Evolutionary conservation across 1,140 invertebrate species (phyloP), one percentile per base, ranked within the genome.

Genomic region (Drosophila willistoni): DNA sequence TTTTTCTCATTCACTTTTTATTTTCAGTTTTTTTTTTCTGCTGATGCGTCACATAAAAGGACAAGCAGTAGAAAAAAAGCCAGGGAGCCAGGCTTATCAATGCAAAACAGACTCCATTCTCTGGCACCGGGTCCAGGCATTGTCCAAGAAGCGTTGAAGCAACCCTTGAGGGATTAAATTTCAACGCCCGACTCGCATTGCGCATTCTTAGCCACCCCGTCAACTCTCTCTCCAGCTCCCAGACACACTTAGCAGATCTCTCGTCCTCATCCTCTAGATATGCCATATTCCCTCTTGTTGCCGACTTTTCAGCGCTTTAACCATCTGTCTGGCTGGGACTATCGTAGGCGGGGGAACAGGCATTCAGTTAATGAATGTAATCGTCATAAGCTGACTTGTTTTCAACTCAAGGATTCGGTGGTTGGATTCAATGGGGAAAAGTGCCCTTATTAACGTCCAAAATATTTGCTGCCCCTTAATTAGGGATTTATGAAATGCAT

Each of bases 81-180:
- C 60, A 29, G 72, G 60, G 29, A 34, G 34, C 60, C 55, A 57
- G 73, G 84, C 84, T 87, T 87, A 87, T 87, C 84, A 87, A 87
- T 87, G 84, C 84, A 87, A 89, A 87, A 78, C 84, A 87, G 84
- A 87, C 84, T 73, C 71, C 44, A 51, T 51, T 51, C 44, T 51
- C 14, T 3, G 5, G 5, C 29, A 9, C 34, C 36, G n/a, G 25
- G 22, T 29, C 68, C 44, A 51, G 17, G 62, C 76, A 79, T 84
- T 83, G 80, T 76, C 61, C 71, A 67, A 14, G 68, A 64, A 81
- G 83, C 83, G 84, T 87, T 87, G 84, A 89, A 89, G 84, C 84
- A 89, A 87, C 84, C 84, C 84, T 87, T 89, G 84, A 89, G 80
- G 84, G 84, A 87, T 87, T 87, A 87, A 84, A 84, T 87, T 87